These are phyloP conservation scores for Lateolabrax maculatus DNA, from an alignment of 2,797 vertebrate species.

Conservation along the genomic window DNA sequence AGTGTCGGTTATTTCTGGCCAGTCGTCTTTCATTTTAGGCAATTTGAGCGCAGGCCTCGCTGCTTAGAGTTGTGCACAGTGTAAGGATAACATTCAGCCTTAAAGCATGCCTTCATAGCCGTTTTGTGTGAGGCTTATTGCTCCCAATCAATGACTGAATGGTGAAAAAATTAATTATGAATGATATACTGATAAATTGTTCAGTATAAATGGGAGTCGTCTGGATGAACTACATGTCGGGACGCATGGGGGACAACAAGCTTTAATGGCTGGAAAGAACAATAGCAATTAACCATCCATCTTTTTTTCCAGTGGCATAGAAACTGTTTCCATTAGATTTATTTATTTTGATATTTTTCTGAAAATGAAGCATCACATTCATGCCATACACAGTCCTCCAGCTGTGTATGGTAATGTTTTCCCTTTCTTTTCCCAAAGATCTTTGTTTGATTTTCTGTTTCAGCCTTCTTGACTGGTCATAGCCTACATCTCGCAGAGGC, in stretches of 20 bases:
- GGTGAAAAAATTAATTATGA: not conserved
- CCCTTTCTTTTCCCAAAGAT: constrained; percentile 67
- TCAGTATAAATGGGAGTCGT: constrained; percentile 37
- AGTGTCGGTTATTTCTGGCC: constrained; percentile 62
- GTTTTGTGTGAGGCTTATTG: not conserved
- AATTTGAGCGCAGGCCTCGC: constrained; percentile 31
- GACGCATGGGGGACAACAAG: constrained; percentile 44
- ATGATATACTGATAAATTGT: constrained; percentile 12
- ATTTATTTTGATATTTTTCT: constrained; percentile 71
- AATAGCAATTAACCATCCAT: constrained; percentile 83
- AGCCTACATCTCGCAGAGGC: constrained; percentile 85
- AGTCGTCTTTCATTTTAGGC: not conserved
- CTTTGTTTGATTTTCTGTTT: constrained; percentile 78
- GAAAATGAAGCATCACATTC: constrained; percentile 82
- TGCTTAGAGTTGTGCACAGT: constrained; percentile 1
- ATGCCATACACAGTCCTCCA: constrained; percentile 84
- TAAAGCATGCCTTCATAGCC: constrained; percentile 41
- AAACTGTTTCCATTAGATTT: constrained; percentile 79
- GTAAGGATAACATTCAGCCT: constrained; percentile 20
- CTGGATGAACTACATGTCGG: constrained; percentile 43
- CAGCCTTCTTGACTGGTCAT: constrained; percentile 82
- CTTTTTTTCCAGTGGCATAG: constrained; percentile 74
- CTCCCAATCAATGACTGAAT: constrained; percentile 12
- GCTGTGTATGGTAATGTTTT: constrained; percentile 85
- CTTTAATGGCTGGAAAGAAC: constrained; percentile 74